These are phyloP conservation scores for Plagodis dolabraria DNA, from an alignment of 2,888 invertebrate genomes.

Conservation along the genomic window DNA sequence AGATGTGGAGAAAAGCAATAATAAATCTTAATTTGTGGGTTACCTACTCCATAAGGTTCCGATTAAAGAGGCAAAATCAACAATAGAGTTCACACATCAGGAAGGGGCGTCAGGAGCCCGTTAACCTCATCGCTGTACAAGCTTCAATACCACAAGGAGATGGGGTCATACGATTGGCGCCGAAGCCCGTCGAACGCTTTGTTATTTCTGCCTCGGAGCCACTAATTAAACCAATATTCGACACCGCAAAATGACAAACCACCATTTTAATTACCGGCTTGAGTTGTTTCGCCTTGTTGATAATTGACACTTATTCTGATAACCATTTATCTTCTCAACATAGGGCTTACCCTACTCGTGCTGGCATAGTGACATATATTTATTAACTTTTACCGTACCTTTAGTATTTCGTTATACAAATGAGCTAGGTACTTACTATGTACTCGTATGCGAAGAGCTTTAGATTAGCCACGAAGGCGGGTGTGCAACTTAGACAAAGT, in stretches of 20 bases:
- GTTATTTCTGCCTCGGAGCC: conserved; percentile 45
- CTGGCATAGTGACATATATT: no score
- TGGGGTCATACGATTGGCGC: conserved; percentile 72
- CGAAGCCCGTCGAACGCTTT: conserved; percentile 55
- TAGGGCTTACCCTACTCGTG: conserved; percentile 6
- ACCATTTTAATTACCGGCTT: conserved; percentile 39
- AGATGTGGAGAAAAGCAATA: no score
- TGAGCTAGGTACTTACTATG: no score
- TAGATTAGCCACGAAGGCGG: no score
- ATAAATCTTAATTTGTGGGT: no score
- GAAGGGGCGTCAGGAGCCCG: conserved; percentile 28
- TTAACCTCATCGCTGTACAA: conserved; percentile 49
- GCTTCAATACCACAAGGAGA: conserved; percentile 62
- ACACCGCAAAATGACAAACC: conserved; percentile 43
- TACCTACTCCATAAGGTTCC: not conserved
- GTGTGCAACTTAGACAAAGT: no score
- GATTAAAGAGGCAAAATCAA: conserved; percentile 11
- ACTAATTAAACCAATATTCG: conserved; percentile 52
- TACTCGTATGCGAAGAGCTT: no score
- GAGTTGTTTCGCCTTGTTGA: conserved; percentile 31
- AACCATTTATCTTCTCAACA: conserved; percentile 24
- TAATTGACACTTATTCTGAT: conserved; percentile 38
- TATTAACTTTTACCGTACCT: no score
- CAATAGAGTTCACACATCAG: conserved; percentile 44
- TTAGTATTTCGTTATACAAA: no score